Evolutionary conservation across 2,113 vertebrate genomes (phyloP).

Genomic region (Melanerpes aurifrons): DNA sequence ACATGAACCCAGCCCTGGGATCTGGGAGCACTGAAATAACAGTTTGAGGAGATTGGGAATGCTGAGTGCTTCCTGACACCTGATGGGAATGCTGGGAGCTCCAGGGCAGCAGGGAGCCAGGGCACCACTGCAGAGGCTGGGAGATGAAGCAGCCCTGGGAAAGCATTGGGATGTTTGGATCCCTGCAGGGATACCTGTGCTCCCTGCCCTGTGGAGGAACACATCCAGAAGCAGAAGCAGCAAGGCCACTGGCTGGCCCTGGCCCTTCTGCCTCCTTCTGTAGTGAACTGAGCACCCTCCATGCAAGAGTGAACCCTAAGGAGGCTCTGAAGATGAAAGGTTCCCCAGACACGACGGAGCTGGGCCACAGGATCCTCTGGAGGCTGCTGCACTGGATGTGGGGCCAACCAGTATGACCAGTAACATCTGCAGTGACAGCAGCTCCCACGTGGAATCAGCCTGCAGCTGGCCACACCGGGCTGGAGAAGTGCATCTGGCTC

Average conservation of each 20-base stretch:
- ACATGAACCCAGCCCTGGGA: not conserved
- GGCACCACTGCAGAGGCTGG: not conserved
- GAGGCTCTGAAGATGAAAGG: not conserved
- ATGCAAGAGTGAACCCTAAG: not conserved
- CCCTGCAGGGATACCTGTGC: not conserved
- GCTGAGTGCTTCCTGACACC: not conserved
- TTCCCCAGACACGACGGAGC: not conserved
- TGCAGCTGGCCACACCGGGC: rapidly evolving
- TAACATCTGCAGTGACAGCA: not conserved
- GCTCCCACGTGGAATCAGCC: not conserved
- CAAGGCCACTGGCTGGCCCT: not conserved
- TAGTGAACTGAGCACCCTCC: not conserved
- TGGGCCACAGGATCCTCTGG: not conserved
- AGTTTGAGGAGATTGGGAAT: not conserved
- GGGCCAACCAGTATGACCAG: not conserved
- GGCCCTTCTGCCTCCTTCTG: not conserved
- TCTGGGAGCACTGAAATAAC: rapidly evolving
- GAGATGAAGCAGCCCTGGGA: not conserved
- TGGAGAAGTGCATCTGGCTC: not conserved
- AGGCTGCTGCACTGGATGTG: not conserved
- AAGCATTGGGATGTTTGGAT: not conserved
- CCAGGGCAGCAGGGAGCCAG: not conserved
- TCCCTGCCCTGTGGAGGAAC: not conserved
- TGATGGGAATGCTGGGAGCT: not conserved
- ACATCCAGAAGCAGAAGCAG: not conserved